Evolutionary conservation across 2,113 vertebrate species (phyloP).

Genomic region (Atherinomorus stipes): DNA sequence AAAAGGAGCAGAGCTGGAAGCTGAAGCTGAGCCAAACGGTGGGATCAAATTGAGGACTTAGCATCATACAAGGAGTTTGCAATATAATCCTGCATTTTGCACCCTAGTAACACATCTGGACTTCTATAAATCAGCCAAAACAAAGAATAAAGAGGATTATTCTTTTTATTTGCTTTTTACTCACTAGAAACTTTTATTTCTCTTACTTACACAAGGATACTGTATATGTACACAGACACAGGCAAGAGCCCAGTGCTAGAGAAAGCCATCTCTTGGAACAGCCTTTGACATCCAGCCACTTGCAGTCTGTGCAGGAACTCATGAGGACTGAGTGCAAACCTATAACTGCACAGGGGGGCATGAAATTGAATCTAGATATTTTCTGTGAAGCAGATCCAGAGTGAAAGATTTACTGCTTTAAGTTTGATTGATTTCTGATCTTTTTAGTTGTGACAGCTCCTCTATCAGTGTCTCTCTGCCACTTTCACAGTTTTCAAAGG

Average conservation of each 20-base stretch:
- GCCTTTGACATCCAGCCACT: slow-evolving; percentile 26
- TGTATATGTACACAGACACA: background rate
- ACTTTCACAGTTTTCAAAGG: no score
- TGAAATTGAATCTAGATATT: background rate
- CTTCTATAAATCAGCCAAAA: slow-evolving; percentile 48
- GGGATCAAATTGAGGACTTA: slow-evolving; percentile 61
- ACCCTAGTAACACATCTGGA: slow-evolving; percentile 56
- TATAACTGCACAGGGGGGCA: slow-evolving; percentile 6
- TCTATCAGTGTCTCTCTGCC: no score
- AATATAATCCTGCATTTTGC: slow-evolving; percentile 63
- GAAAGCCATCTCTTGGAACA: background rate
- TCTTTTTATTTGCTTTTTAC: slow-evolving; percentile 18
- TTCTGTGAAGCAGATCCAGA: background rate
- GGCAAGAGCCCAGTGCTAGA: background rate
- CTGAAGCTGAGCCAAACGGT: slow-evolving; percentile 73
- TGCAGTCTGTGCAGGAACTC: background rate
- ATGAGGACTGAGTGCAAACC: slow-evolving; percentile 7
- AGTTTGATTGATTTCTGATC: background rate
- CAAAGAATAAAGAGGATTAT: slow-evolving; percentile 15
- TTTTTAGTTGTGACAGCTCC: no score
- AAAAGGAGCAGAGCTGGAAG: slow-evolving; percentile 73
- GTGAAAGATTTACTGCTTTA: background rate
- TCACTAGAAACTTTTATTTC: slow-evolving; percentile 7
- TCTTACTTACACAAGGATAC: background rate
- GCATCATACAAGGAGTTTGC: slow-evolving; percentile 46